These are phyloP conservation scores for Oriolus oriolus DNA, from an alignment of 2,113 vertebrate genomes.

Conservation along the genomic window DNA sequence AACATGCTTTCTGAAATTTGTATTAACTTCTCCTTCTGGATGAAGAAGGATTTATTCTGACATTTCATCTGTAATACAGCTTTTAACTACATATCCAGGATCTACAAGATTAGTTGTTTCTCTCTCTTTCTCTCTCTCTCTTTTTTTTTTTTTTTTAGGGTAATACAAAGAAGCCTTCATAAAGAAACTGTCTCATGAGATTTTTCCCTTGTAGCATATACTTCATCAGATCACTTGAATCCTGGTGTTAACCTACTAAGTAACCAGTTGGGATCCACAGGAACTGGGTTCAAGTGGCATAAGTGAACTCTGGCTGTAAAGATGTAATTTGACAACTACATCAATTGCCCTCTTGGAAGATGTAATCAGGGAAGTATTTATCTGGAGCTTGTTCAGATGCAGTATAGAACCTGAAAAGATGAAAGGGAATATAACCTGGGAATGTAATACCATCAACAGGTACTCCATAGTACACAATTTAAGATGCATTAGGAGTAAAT, in stretches of 20 bases:
- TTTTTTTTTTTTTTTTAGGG: background rate
- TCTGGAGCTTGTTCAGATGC: background rate
- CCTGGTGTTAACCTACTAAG: background rate
- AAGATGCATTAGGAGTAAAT: background rate
- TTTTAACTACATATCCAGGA: background rate
- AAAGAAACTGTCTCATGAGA: background rate
- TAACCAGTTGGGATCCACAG: background rate
- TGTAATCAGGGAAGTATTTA: background rate
- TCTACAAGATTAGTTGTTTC: background rate
- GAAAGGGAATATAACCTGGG: background rate
- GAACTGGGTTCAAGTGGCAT: background rate
- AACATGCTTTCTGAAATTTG: background rate
- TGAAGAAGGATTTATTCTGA: background rate
- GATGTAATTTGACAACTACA: background rate
- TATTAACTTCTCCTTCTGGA: conserved; percentile 2
- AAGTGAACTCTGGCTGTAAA: background rate
- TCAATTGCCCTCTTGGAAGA: background rate
- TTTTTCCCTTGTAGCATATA: background rate
- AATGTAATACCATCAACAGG: background rate
- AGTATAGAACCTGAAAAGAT: background rate
- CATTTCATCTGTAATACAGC: background rate
- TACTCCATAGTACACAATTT: background rate
- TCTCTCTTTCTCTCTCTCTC: too few relatives aligned
- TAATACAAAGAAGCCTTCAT: background rate
- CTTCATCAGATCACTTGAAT: background rate